Evolutionary conservation across 2,113 vertebrate genomes (phyloP).

Genomic region (Trochalopteron elliotii): DNA sequence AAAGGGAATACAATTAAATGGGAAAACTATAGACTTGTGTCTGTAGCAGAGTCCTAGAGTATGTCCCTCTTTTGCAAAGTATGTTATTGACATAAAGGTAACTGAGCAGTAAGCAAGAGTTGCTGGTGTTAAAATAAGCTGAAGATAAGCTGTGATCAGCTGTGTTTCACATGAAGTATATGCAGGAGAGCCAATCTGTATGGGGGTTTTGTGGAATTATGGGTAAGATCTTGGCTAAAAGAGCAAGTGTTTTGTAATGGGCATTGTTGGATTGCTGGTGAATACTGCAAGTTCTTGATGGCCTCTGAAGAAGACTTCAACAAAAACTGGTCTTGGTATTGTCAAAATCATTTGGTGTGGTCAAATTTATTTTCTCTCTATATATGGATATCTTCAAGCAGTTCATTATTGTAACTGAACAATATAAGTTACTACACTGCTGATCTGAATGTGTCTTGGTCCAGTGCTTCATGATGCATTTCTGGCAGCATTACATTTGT

Average conservation of each 20-base stretch:
- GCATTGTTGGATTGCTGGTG: neutral
- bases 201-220: neutral
- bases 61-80: neutral
- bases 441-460: neutral
- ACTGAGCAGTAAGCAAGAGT: neutral
- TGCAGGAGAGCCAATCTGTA: neutral
- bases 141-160: neutral
- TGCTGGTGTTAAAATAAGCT: neutral
- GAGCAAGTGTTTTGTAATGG: neutral
- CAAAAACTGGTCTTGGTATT: neutral
- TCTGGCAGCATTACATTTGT: neutral
- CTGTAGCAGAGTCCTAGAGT: neutral
- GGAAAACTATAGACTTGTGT: neutral
- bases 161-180: neutral
- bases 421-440: fast-evolving
- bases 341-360: neutral
- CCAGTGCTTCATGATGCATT: neutral
- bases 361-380: neutral
- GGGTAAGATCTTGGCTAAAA: neutral
- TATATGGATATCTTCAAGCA: neutral
- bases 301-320: neutral
- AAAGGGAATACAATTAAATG: neutral
- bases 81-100: neutral
- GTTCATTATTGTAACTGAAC: neutral
- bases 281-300: neutral